Evolutionary conservation across 1,140 invertebrate genomes (phyloP).

Genomic region (Orussus abietinus): DNA sequence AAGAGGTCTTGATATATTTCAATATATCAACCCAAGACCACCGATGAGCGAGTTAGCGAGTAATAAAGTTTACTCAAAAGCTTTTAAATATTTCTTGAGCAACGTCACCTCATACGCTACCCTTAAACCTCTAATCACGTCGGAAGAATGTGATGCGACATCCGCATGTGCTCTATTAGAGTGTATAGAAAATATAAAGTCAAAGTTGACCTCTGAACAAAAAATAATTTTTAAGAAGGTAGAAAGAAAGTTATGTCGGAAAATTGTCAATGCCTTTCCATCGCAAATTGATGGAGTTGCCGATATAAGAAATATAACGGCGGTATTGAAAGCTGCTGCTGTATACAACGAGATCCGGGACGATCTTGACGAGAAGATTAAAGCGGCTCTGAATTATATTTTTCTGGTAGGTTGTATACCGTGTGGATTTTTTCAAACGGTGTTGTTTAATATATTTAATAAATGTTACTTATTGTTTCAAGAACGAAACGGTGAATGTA

Average conservation of each 20-base stretch:
- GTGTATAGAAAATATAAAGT: conserved; percentile 22
- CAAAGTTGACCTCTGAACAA: conserved; percentile 25
- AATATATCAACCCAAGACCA: conserved; percentile 22
- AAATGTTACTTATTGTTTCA: conserved; percentile 4
- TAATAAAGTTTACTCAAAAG: conserved; percentile 17
- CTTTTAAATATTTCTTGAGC: conserved; percentile 23
- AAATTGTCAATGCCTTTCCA: conserved; percentile 17
- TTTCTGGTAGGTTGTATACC: conserved; percentile 21
- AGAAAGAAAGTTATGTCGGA: conserved; percentile 22
- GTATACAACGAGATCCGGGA: conserved; percentile 17
- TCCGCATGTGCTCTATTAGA: conserved; percentile 20
- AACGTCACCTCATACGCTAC: conserved; percentile 16
- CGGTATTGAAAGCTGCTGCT: conserved; percentile 21
- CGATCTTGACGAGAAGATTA: conserved; percentile 16
- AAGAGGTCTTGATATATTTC: conserved; percentile 22
- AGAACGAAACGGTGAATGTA: neutral
- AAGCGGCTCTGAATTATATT: conserved; percentile 20
- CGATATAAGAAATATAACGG: conserved; percentile 23
- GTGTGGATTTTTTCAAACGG: neutral
- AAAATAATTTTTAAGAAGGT: conserved; percentile 24
- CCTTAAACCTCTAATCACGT: conserved; percentile 23
- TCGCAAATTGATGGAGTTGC: conserved; percentile 9
- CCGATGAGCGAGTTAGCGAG: conserved; percentile 21
- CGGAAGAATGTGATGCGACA: conserved; percentile 10
- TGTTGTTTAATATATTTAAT: conserved; percentile 3